Conservation (phyloP, 2,888 invertebrate genomes). For the Dioctria rufipes region DNA sequence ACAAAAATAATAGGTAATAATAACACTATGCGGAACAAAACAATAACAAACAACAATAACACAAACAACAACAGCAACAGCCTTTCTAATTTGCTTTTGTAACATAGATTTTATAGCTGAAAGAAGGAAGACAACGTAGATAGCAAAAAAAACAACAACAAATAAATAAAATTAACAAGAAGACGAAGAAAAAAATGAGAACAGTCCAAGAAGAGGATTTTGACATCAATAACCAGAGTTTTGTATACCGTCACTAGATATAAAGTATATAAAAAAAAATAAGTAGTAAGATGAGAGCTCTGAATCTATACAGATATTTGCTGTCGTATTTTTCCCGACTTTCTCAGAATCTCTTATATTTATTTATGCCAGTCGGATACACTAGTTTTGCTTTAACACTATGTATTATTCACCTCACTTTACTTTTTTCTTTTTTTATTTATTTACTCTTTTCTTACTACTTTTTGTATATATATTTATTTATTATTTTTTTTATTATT, state of each 20-base stretch:
- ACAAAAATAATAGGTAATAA: constrained; percentile 43
- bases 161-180: neutral
- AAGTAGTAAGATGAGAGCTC: constrained; percentile 15
- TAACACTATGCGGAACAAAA: constrained; percentile 13
- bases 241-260: neutral
- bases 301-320: neutral
- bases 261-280: too few relatives aligned
- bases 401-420: constrained; percentile 22
- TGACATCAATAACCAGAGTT: constrained; percentile 39
- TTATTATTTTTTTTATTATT: neutral
- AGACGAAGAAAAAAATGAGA: constrained; percentile 31
- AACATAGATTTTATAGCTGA: neutral
- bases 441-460: neutral
- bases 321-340: neutral
- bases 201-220: constrained; percentile 41
- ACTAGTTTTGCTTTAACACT: constrained; percentile 29
- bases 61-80: constrained; percentile 28
- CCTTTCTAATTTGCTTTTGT: constrained; percentile 44
- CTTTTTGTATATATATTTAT: neutral
- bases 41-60: constrained; percentile 50
- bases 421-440: constrained; percentile 4
- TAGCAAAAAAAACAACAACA: constrained; percentile 13
- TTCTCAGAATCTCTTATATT: neutral
- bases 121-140: constrained; percentile 11
- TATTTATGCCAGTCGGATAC: neutral